Percentiles rank a stretch among this genome's conserved stretches.
These are phyloP conservation scores for Xiphophorus maculatus DNA, from an alignment of 2,113 vertebrate genomes.

Conservation along the genomic window DNA sequence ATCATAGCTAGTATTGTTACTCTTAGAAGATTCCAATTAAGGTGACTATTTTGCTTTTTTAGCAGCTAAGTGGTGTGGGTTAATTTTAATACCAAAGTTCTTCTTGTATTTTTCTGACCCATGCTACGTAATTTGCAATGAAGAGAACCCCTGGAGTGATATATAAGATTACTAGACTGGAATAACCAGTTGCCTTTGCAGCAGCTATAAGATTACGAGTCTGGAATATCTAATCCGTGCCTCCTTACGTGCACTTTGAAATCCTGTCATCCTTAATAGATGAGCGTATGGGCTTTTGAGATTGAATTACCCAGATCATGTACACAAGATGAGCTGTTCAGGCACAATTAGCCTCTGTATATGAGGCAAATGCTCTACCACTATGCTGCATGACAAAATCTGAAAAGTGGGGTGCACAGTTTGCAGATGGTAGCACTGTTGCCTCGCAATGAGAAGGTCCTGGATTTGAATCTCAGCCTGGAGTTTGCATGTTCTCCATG, in stretches of 20 bases:
- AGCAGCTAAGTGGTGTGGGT: background rate
- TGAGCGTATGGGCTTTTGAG: conserved; percentile 56
- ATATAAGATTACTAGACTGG: conserved; percentile 72
- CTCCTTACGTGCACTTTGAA: conserved; percentile 67
- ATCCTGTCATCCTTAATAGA: conserved; percentile 62
- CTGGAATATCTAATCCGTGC: conserved; percentile 59
- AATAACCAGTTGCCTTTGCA: conserved; percentile 58
- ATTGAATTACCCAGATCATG: conserved; percentile 61
- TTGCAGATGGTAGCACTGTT: no score
- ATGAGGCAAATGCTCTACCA: no score
- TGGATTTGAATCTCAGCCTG: no score
- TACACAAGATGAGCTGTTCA: conserved; percentile 26
- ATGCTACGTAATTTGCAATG: conserved; percentile 39
- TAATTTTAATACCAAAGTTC: conserved; percentile 5
- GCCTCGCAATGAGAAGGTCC: no score
- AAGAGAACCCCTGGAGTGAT: conserved; percentile 33
- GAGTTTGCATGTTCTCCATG: no score
- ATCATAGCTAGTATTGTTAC: background rate
- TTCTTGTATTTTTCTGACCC: conserved; percentile 39
- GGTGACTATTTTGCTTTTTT: background rate
- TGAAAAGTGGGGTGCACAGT: no score
- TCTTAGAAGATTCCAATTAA: background rate
- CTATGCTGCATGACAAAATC: no score
- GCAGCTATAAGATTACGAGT: conserved; percentile 66
- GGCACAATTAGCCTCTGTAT: background rate